Conservation (phyloP, 2,113 vertebrate species). For the Apteryx mantelli region DNA sequence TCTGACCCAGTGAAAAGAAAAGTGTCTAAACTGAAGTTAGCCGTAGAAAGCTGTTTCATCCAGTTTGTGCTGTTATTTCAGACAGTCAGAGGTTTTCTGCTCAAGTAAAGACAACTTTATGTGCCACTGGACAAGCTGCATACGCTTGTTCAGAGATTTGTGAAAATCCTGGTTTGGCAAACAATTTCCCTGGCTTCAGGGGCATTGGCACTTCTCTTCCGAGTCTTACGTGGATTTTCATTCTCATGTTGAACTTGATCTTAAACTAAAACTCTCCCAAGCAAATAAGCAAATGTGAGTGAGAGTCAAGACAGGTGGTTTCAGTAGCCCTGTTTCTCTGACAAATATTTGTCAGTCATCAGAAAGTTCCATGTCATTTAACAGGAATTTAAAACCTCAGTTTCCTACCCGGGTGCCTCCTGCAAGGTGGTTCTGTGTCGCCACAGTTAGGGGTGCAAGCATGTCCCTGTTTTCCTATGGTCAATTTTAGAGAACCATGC, state of each 20-base stretch:
- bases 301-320: neutral
- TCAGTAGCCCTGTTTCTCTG: neutral
- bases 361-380: neutral
- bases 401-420: neutral
- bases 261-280: neutral
- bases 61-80: neutral
- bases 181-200: neutral
- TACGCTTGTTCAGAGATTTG: neutral
- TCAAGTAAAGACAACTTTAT: neutral
- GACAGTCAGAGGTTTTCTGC: neutral
- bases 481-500: rapidly evolving
- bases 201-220: neutral
- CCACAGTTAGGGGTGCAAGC: neutral
- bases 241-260: neutral
- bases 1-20: neutral
- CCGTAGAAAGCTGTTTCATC: neutral
- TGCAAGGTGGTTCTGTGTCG: neutral
- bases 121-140: neutral
- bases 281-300: neutral
- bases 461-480: neutral
- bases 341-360: rapidly evolving
- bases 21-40: neutral
- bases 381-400: neutral
- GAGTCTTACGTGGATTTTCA: neutral
- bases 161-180: neutral